Evolutionary conservation across 1,140 invertebrate genomes (phyloP).

Genomic region (Galleria mellonella): DNA sequence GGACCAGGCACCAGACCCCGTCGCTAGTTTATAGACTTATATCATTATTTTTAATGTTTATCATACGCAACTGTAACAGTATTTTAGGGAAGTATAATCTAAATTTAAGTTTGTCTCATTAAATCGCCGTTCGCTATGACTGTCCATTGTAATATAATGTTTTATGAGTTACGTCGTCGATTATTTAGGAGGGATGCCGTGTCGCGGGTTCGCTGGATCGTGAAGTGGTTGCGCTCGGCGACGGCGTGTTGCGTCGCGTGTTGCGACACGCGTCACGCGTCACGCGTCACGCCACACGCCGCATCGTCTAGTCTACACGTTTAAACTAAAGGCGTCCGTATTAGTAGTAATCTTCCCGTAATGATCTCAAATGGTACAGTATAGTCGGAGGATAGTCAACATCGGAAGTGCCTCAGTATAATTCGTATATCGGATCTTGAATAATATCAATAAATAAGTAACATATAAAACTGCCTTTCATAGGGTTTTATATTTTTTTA

Average conservation of each 20-base stretch:
- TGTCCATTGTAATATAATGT: conserved; percentile 26
- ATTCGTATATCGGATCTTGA: conserved; percentile 33
- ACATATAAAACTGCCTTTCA: conserved; percentile 50
- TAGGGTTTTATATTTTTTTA: conserved; percentile 70
- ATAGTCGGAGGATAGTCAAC: conserved; percentile 30
- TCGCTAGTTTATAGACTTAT: conserved; percentile 63
- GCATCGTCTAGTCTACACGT: conserved; percentile 22
- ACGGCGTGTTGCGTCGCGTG: conserved; percentile 1
- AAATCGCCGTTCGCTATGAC: conserved; percentile 41
- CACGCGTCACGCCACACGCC: no score
- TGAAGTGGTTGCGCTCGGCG: no score
- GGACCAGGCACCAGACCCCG: conserved; percentile 14
- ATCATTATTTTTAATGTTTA: conserved; percentile 71
- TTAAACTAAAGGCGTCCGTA: conserved; percentile 26
- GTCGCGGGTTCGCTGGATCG: conserved; percentile 9
- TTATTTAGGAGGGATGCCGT: conserved; percentile 14
- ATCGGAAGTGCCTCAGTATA: conserved; percentile 58
- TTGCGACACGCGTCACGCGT: no score
- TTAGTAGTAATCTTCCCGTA: conserved; percentile 26
- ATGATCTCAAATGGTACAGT: conserved; percentile 35
- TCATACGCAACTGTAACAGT: conserved; percentile 72
- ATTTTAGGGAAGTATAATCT: conserved; percentile 67
- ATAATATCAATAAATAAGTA: conserved; percentile 46
- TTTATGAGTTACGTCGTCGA: conserved; percentile 5
- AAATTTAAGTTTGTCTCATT: conserved; percentile 58